Percentiles rank a stretch among this genome's conserved stretches.
phyloP scores from a whole-genome alignment of 30 jellyfish, hydroid and myxozoan species.

The Chironex yamaguchii region DNA sequence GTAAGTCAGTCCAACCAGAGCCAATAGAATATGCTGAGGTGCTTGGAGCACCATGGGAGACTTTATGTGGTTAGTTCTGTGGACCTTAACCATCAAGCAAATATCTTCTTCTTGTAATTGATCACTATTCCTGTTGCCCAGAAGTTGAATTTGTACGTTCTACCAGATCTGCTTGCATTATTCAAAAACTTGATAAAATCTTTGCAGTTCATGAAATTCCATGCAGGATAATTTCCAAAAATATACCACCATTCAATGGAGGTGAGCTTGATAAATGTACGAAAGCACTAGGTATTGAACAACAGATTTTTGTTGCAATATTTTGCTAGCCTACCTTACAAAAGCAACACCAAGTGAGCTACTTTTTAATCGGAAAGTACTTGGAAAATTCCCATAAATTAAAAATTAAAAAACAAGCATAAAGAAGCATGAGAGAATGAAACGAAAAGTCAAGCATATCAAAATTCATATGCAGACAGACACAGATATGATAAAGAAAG shows the following conservation, averaged over 20 bases:
- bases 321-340: neutral
- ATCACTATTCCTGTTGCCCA: constrained; percentile 1
- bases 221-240: neutral
- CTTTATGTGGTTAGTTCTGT: too few species aligned
- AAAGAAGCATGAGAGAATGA: too few species aligned
- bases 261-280: neutral
- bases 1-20: too few species aligned
- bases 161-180: neutral
- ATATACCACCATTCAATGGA: constrained; percentile 15
- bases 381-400: too few species aligned
- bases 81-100: neutral
- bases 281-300: neutral
- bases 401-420: too few species aligned
- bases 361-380: too few species aligned
- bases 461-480: too few species aligned
- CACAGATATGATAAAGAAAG: too few species aligned
- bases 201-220: neutral
- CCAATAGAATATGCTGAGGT: too few species aligned
- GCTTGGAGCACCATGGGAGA: too few species aligned
- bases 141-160: constrained; percentile 21
- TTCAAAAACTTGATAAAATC: neutral
- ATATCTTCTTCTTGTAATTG: neutral
- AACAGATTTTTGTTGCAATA: neutral
- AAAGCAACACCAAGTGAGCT: too few species aligned
- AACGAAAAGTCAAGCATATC: too few species aligned